A percentile compares a stretch with the other conserved stretches of the same genome.
These are phyloP conservation scores for Coenobita brevimanus DNA, from an alignment of 1,140 invertebrate genomes.

Conservation along the genomic window DNA sequence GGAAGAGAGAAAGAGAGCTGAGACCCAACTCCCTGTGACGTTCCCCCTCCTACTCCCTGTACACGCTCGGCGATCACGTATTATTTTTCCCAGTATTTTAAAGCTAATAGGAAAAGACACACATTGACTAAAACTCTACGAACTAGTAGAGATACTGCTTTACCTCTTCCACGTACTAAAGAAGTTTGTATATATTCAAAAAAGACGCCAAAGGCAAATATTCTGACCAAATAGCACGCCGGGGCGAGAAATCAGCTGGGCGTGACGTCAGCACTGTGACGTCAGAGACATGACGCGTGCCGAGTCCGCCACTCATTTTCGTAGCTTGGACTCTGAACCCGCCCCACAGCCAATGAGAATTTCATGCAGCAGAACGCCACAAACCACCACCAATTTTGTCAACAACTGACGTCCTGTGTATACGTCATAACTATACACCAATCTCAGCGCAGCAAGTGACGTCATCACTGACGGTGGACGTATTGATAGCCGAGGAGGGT, in stretches of 20 bases:
- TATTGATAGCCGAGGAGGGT: slow-evolving; percentile 41
- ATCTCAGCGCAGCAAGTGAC: slow-evolving; percentile 19
- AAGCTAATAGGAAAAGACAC: not conserved
- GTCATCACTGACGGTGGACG: not conserved
- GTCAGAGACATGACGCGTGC: slow-evolving; percentile 31
- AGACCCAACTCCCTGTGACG: slow-evolving; percentile 55
- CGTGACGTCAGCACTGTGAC: slow-evolving; percentile 55
- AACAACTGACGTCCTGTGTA: slow-evolving; percentile 5
- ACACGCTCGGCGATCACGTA: not conserved
- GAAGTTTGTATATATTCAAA: not conserved
- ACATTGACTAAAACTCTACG: not conserved
- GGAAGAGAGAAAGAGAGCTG: slow-evolving; percentile 36
- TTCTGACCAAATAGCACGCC: too few species aligned
- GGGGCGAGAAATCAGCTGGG: slow-evolving; percentile 44
- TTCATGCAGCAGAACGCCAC: not conserved
- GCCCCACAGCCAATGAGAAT: slow-evolving; percentile 26
- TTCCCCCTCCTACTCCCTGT: slow-evolving; percentile 43
- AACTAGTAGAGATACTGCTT: not conserved
- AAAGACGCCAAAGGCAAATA: not conserved
- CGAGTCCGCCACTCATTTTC: slow-evolving; percentile 44
- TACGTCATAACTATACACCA: slow-evolving; percentile 36
- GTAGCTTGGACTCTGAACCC: not conserved
- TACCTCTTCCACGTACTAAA: not conserved
- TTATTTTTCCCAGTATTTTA: slow-evolving; percentile 12
- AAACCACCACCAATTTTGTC: not conserved